phyloP scores from a whole-genome alignment of 23 tunicate genomes.

The Clavelina lepadiformis region DNA sequence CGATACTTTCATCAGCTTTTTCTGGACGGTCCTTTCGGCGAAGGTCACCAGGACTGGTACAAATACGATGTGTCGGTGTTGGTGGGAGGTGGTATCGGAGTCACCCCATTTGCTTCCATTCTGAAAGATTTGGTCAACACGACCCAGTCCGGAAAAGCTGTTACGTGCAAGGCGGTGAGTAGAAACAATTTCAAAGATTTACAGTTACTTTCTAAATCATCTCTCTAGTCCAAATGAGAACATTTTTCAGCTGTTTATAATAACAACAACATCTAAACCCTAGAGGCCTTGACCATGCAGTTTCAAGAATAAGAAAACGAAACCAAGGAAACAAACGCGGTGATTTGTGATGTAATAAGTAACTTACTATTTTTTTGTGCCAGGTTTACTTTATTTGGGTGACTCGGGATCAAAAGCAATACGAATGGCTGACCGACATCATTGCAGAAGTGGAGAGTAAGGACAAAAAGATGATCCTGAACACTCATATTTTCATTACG shows the following conservation, averaged over 20 bases:
- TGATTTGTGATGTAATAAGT: no score
- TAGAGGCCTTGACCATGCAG: no score
- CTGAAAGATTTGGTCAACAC: constrained; percentile 80
- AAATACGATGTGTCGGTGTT: constrained; percentile 83
- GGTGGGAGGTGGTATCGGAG: constrained; percentile 98
- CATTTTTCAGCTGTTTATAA: no score
- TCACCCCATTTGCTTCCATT: constrained; percentile 98
- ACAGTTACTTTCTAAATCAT: not conserved
- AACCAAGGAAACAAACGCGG: no score
- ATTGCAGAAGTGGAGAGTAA: constrained; percentile 62
- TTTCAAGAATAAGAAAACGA: no score
- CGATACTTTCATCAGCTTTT: constrained; percentile 28
- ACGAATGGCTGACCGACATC: constrained; percentile 97
- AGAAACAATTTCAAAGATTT: not conserved
- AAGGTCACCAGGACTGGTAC: constrained; percentile 99
- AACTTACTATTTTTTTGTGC: no score
- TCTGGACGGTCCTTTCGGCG: constrained; percentile 98
- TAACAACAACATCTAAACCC: no score
- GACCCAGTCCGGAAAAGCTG: constrained; percentile 26
- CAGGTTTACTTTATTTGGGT: constrained; percentile 93
- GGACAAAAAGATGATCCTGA: constrained; percentile 22
- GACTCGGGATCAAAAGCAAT: constrained; percentile 87
- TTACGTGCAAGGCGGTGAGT: constrained; percentile 47
- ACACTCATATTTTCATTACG: constrained; percentile 89
- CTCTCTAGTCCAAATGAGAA: no score